A percentile compares a stretch with the other conserved stretches of the same genome.
phyloP scores from a whole-genome alignment of 1,140 invertebrate species.

The Sarcophaga peregrina region DNA sequence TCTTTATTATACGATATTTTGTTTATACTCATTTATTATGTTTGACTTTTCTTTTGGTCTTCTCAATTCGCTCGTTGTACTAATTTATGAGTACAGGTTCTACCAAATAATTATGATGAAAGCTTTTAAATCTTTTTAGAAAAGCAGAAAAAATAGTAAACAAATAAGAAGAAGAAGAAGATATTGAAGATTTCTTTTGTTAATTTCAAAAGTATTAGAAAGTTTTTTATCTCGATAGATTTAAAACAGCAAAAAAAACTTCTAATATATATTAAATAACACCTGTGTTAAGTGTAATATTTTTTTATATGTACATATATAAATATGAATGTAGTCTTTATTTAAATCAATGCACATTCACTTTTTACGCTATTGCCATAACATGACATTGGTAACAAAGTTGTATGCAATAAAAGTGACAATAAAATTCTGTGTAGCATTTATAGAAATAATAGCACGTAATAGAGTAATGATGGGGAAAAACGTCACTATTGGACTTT shows the following conservation, averaged over 20 bases:
- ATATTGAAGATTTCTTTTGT: not conserved
- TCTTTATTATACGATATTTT: not conserved
- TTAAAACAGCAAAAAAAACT: no score
- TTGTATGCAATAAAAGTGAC: not conserved
- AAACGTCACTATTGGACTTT: not conserved
- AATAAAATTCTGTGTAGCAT: not conserved
- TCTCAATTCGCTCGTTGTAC: not conserved
- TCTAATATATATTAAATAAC: no score
- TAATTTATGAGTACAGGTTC: conserved; percentile 29
- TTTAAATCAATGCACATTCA: not conserved
- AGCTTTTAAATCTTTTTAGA: not conserved
- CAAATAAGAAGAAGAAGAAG: no score
- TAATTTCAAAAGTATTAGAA: not conserved
- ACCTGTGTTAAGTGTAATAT: not conserved
- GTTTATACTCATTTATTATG: not conserved
- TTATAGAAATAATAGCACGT: conserved; percentile 28
- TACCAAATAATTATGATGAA: conserved; percentile 5
- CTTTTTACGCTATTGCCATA: not conserved
- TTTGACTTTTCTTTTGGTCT: not conserved
- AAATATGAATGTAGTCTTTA: not conserved
- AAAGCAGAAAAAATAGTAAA: not conserved
- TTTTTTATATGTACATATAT: not conserved
- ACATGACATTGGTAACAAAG: conserved; percentile 29
- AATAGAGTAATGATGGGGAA: not conserved
- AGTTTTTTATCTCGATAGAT: no score